These are phyloP conservation scores for Pseudomugil gertrudae DNA, from an alignment of 2,797 vertebrate species.

Conservation along the genomic window DNA sequence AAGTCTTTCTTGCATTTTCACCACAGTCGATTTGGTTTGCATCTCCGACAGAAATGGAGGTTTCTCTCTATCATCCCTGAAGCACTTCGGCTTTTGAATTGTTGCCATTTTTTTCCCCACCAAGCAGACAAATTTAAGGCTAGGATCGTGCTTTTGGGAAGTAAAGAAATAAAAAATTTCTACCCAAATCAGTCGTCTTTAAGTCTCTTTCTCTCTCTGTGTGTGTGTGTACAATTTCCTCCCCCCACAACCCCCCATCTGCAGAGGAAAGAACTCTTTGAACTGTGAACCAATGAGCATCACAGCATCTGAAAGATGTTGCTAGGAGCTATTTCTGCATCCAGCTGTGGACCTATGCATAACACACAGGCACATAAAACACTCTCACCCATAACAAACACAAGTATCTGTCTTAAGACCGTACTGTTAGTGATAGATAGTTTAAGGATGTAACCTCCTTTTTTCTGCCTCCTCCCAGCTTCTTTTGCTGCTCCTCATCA, in stretches of 20 bases:
- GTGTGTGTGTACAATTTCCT: constrained; percentile 5
- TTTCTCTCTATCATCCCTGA: constrained; percentile 38
- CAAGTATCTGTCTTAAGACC: constrained; percentile 48
- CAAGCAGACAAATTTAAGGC: constrained; percentile 49
- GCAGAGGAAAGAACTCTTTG: constrained; percentile 69
- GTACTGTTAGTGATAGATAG: constrained; percentile 40
- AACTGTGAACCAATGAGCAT: constrained; percentile 76
- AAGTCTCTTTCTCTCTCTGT: background rate
- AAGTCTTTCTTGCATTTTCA: constrained; percentile 49
- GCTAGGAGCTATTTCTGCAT: constrained; percentile 67
- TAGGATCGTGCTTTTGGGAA: constrained; percentile 15
- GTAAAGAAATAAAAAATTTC: constrained; percentile 23
- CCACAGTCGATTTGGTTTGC: constrained; percentile 38
- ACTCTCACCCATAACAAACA: constrained; percentile 39
- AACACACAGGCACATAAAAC: constrained; percentile 29
- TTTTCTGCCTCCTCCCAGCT: constrained; percentile 5
- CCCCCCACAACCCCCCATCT: constrained; percentile 39
- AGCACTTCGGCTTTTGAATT: constrained; percentile 42
- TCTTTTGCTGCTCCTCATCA: constrained; percentile 23
- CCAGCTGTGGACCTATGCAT: constrained; percentile 67
- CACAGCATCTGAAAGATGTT: constrained; percentile 64
- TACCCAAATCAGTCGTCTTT: constrained; percentile 27
- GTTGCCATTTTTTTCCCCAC: constrained; percentile 23
- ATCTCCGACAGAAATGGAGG: constrained; percentile 32
- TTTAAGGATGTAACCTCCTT: constrained; percentile 24